Percentiles rank a stretch among this genome's conserved stretches.
Conservation (phyloP, 2,888 invertebrate genomes). For the Dermolepida albohirtum region DNA sequence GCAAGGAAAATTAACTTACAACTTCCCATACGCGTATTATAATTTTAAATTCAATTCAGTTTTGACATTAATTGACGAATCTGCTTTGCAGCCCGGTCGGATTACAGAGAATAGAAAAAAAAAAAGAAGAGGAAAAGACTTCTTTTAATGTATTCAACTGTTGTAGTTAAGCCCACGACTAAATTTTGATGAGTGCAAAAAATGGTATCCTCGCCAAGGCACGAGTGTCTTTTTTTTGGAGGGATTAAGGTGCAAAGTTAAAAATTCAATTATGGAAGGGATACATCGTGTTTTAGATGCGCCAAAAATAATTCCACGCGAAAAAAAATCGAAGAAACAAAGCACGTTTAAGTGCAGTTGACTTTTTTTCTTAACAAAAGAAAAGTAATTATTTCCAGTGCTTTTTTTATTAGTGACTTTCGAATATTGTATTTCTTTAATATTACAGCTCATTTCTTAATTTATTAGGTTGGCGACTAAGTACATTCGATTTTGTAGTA, state of each 20-base stretch:
- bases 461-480: too few species aligned
- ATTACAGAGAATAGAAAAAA: constrained; percentile 5
- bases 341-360: too few species aligned
- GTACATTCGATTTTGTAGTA: too few species aligned
- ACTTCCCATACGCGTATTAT: too few species aligned
- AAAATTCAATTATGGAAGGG: constrained; percentile 10
- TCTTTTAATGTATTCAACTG: constrained; percentile 1
- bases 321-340: too few species aligned
- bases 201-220: not conserved
- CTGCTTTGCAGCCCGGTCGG: constrained; percentile 6
- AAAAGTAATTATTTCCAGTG: too few species aligned
- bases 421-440: too few species aligned
- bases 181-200: constrained; percentile 19
- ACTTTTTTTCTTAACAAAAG: too few species aligned
- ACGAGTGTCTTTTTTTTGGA: not conserved
- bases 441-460: too few species aligned
- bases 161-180: constrained; percentile 10
- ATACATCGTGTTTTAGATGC: too few species aligned
- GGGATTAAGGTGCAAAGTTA: constrained; percentile 1
- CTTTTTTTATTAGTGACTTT: too few species aligned
- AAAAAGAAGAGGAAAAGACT: constrained; percentile 4
- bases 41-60: constrained; percentile 6
- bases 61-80: constrained; percentile 21
- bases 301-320: too few species aligned
- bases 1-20: not conserved